Percentiles rank a stretch among this genome's conserved stretches.
Conservation (phyloP, 2,113 vertebrate species). For the Pampusana beccarii region DNA sequence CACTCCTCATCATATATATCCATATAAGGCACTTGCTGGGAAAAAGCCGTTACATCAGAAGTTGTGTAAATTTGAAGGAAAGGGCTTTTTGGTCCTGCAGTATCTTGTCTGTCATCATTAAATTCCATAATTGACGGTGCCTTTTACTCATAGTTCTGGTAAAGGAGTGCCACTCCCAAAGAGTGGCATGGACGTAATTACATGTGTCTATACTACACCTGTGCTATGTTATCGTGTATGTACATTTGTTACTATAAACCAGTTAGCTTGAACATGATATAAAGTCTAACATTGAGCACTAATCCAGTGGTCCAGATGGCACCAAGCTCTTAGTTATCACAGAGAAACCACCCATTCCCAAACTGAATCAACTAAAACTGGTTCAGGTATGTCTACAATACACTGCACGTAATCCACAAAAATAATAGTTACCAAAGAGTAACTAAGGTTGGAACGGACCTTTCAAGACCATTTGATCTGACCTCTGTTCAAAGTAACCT, state of each 20-base stretch:
- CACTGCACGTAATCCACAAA: neutral
- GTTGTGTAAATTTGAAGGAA: neutral
- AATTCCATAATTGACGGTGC: neutral
- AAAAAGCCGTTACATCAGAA: neutral
- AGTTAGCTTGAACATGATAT: neutral
- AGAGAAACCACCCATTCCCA: neutral
- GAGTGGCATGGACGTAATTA: neutral
- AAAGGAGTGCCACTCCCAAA: neutral
- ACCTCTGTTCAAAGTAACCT: neutral
- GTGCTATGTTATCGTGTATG: fast-evolving
- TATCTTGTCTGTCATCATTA: neutral
- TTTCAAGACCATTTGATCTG: neutral
- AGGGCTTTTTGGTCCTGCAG: neutral
- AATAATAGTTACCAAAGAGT: neutral
- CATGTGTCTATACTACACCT: neutral
- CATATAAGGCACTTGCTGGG: neutral
- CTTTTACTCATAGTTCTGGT: neutral
- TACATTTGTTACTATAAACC: neutral
- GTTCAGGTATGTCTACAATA: neutral
- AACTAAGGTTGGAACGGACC: neutral
- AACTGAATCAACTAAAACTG: neutral
- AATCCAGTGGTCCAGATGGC: neutral
- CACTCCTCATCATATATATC: neutral
- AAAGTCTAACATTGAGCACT: neutral
- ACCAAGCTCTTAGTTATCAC: neutral